phyloP scores from a whole-genome alignment of 2,113 vertebrate species.

The Kryptolebias marmoratus region DNA sequence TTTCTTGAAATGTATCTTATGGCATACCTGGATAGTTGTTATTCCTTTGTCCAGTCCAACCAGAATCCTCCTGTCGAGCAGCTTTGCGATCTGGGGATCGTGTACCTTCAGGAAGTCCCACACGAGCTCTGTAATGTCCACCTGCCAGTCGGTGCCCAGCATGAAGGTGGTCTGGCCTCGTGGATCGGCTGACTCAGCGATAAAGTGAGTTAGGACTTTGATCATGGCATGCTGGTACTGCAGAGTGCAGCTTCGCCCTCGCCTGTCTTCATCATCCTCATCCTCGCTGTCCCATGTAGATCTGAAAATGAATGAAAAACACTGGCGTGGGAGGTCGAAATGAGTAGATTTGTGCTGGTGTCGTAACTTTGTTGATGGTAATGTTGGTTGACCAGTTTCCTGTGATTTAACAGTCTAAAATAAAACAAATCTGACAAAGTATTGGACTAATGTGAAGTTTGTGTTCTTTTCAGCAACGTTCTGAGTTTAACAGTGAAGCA shows the following conservation, averaged over 20 bases:
- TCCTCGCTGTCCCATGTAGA: conserved; percentile 90
- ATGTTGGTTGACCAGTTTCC: too few relatives aligned
- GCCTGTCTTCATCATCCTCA: conserved; percentile 91
- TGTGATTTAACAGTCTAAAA: background rate
- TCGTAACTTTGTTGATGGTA: too few relatives aligned
- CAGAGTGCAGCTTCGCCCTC: conserved; percentile 88
- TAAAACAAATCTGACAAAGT: background rate
- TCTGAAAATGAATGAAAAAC: conserved; percentile 67
- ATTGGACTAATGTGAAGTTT: conserved; percentile 12
- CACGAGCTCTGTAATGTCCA: conserved; percentile 92
- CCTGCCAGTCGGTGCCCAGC: conserved; percentile 91
- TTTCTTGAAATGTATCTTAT: background rate
- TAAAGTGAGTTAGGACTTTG: conserved; percentile 91
- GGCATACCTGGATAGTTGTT: conserved; percentile 91
- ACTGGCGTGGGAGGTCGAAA: background rate
- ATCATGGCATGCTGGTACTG: conserved; percentile 94
- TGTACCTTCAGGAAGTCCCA: conserved; percentile 93
- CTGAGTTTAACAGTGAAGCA: conserved; percentile 14
- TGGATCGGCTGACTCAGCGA: conserved; percentile 85
- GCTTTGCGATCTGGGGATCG: conserved; percentile 85
- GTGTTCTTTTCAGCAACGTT: conserved; percentile 20
- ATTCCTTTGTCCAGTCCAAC: conserved; percentile 89
- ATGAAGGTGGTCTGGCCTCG: conserved; percentile 87
- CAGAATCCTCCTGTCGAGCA: conserved; percentile 86
- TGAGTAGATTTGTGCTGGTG: too few relatives aligned